Evolutionary conservation across 2,888 invertebrate genomes (phyloP).

Genomic region (Agonopterix heracliana): DNA sequence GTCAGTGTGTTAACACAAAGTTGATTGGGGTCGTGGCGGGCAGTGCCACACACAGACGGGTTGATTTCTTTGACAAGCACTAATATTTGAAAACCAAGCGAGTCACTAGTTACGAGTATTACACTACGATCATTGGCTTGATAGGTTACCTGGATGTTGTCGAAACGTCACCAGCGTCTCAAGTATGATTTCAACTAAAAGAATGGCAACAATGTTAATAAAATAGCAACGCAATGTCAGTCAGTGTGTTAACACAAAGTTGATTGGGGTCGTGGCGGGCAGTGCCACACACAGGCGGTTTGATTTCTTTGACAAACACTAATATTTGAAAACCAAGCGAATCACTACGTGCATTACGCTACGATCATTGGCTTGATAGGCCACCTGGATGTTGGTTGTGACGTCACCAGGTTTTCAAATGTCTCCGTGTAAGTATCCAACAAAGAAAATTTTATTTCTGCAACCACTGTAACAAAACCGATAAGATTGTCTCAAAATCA

Average conservation of each 20-base stretch:
- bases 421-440: too few species aligned
- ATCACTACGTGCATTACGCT: conserved; percentile 43
- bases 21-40: conserved; percentile 21
- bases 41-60: conserved; percentile 26
- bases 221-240: too few species aligned
- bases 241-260: neutral
- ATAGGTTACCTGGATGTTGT: neutral
- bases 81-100: conserved; percentile 67
- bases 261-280: conserved; percentile 22
- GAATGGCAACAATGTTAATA: too few species aligned
- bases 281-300: conserved; percentile 28
- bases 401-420: too few species aligned
- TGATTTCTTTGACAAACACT: conserved; percentile 72
- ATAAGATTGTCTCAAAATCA: too few species aligned
- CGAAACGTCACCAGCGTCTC: too few species aligned
- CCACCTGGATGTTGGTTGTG: neutral
- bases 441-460: too few species aligned
- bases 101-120: conserved; percentile 40
- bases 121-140: conserved; percentile 37
- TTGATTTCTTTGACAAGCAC: conserved; percentile 72
- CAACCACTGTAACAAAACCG: too few species aligned
- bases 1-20: neutral
- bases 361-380: conserved; percentile 27
- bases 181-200: too few species aligned
- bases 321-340: conserved; percentile 65